These are phyloP conservation scores for Brachyhypopomus gauderio DNA, from an alignment of 2,113 vertebrate species.

Conservation along the genomic window DNA sequence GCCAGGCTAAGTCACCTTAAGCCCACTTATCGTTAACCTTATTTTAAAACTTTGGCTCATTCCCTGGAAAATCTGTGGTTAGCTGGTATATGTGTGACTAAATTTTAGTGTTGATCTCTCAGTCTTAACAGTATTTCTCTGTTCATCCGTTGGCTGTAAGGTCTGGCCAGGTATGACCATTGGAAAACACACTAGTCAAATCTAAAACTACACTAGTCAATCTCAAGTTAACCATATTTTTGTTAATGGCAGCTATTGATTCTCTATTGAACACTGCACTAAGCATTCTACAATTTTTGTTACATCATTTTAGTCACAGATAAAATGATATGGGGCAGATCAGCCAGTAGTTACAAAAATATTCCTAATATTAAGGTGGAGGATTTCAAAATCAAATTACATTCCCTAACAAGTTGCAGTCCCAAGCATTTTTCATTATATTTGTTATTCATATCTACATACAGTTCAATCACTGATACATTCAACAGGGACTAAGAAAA, in stretches of 20 bases:
- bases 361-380: not conserved
- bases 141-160: conserved; percentile 47
- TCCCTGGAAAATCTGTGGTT: not conserved
- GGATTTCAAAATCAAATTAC: conserved; percentile 9
- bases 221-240: not conserved
- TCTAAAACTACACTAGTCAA: not conserved
- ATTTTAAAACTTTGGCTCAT: not conserved
- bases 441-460: conserved; percentile 21
- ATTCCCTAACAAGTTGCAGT: not conserved
- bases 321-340: conserved; percentile 18
- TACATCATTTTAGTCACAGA: conserved; percentile 5
- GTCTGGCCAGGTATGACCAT: conserved; percentile 17
- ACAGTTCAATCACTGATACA: conserved; percentile 16
- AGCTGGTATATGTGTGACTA: not conserved
- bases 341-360: not conserved
- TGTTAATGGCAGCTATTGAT: not conserved
- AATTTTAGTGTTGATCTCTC: not conserved
- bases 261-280: not conserved
- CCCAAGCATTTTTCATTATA: not conserved
- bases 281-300: conserved; percentile 23
- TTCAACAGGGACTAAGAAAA: conserved; percentile 29
- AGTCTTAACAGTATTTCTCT: conserved; percentile 28
- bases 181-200: conserved; percentile 9
- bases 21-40: not conserved
- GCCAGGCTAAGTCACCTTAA: not conserved